Conservation (phyloP, 2,888 invertebrate species). For the Drosophila incognita region DNA sequence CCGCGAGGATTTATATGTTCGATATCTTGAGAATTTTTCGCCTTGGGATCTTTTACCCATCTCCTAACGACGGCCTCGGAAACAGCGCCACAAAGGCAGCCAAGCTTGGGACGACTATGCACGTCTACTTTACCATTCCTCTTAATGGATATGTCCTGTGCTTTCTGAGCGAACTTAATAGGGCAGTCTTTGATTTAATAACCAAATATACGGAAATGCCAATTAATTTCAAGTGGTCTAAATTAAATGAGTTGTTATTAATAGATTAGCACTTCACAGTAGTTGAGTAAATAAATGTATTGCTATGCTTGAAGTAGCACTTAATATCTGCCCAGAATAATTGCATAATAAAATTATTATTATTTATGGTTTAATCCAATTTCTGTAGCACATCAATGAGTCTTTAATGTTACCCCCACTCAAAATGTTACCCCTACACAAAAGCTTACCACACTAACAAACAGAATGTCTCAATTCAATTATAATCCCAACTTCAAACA, state of each 20-base stretch:
- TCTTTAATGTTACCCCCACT: neutral
- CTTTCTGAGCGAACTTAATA: slow-evolving; percentile 15
- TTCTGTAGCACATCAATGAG: neutral
- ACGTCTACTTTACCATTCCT: slow-evolving; percentile 91
- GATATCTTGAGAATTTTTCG: slow-evolving; percentile 87
- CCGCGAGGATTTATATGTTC: slow-evolving; percentile 87
- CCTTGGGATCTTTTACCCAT: slow-evolving; percentile 88
- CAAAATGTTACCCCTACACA: neutral
- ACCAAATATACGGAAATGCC: slow-evolving; percentile 1
- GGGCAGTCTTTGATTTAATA: slow-evolving; percentile 18
- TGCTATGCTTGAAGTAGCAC: neutral
- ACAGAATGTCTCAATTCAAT: neutral
- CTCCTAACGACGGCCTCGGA: neutral
- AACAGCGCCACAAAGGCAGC: too few species aligned
- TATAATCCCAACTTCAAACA: neutral
- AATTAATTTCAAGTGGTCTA: slow-evolving; percentile 1
- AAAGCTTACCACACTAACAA: neutral
- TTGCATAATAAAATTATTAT: neutral
- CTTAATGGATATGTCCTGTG: slow-evolving; percentile 97
- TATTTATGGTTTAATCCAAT: neutral
- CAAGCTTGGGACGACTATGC: neutral
- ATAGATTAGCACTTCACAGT: neutral
- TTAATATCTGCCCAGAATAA: neutral
- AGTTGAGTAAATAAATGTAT: neutral
- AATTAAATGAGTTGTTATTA: neutral